Evolutionary conservation across 1,140 invertebrate species (phyloP).

Genomic region (Drosophila athabasca): DNA sequence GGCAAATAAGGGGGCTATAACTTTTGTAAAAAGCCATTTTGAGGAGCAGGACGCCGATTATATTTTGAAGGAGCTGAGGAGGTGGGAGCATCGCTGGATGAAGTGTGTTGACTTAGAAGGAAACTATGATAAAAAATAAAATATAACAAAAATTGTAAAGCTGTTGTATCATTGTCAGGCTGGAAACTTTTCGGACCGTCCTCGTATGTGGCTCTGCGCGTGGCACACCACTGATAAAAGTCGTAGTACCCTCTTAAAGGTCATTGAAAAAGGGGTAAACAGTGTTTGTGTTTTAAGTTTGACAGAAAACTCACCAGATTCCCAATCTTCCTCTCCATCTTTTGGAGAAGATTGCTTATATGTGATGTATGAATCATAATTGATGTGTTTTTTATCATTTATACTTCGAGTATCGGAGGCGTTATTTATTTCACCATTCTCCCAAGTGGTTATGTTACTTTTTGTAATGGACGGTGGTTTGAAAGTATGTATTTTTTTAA

Average conservation of each 20-base stretch:
- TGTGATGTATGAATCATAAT: constrained; percentile 66
- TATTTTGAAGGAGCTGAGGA: no score
- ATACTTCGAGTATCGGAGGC: constrained; percentile 61
- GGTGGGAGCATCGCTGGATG: no score
- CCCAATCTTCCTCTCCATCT: constrained; percentile 86
- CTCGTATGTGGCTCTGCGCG: no score
- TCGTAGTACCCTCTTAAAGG: not conserved
- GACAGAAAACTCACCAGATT: constrained; percentile 87
- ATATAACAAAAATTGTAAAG: no score
- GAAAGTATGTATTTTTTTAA: constrained; percentile 66
- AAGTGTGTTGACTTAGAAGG: no score
- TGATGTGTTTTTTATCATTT: constrained; percentile 66
- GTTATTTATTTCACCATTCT: constrained; percentile 65
- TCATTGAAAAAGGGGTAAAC: constrained; percentile 41
- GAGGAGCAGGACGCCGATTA: no score
- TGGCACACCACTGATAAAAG: not conserved
- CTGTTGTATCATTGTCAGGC: no score
- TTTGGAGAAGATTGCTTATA: constrained; percentile 70
- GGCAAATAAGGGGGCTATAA: no score
- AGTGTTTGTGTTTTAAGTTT: constrained; percentile 47
- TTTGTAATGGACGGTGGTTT: constrained; percentile 72
- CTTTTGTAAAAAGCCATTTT: no score
- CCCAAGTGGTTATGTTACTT: constrained; percentile 58
- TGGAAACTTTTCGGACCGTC: no score
- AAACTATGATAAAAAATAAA: no score